Evolutionary conservation across 2,113 vertebrate species (phyloP).

Genomic region (Urocynchramus pylzowi): DNA sequence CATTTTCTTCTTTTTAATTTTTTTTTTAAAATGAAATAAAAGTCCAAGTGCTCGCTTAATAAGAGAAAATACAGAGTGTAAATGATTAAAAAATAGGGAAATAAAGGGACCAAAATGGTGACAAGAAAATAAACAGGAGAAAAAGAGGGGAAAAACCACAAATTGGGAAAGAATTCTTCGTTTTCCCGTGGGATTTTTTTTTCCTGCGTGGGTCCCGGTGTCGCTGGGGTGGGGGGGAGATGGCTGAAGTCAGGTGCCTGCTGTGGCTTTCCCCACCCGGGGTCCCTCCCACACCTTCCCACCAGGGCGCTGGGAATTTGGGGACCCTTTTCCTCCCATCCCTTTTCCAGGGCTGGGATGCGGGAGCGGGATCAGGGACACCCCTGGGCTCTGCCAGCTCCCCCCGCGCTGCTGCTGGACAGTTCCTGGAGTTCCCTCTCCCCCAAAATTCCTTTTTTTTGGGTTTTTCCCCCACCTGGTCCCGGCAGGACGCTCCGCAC

Average conservation of each 20-base stretch:
- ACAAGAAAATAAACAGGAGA: neutral
- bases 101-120: neutral
- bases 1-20: neutral
- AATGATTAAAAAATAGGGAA: neutral
- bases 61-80: neutral
- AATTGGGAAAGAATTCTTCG: accelerated
- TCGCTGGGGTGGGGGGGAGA: accelerated
- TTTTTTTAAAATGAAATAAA: neutral
- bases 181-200: neutral
- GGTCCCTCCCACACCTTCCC: neutral
- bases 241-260: neutral
- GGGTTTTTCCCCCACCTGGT: accelerated
- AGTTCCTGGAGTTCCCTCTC: neutral
- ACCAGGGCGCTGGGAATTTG: accelerated
- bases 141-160: accelerated
- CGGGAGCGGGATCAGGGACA: accelerated
- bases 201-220: neutral
- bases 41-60: neutral
- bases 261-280: neutral
- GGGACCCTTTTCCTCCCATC: neutral
- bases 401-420: neutral
- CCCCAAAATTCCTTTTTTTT: accelerated
- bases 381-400: neutral
- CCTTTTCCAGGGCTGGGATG: neutral
- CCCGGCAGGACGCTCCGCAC: accelerated